Percentiles rank a stretch among this genome's conserved stretches.
These are phyloP conservation scores for Megamerina dolium DNA, from an alignment of 2,888 invertebrate species.

Conservation along the genomic window DNA sequence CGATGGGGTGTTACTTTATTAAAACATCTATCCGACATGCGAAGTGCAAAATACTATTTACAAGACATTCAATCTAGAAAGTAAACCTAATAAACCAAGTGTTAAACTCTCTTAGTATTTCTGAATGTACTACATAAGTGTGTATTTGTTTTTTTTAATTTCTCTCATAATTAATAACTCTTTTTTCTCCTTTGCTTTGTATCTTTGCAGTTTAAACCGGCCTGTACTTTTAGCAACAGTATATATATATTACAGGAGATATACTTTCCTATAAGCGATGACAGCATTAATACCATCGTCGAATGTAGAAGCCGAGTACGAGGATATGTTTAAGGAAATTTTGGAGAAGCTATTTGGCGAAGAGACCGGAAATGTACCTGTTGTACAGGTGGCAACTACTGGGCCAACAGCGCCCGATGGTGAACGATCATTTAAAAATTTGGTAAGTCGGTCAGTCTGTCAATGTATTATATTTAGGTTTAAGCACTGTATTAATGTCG, in stretches of 20 bases:
- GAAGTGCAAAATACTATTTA: too few species aligned
- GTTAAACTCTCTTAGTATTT: too few species aligned
- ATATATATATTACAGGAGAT: slow-evolving; percentile 29
- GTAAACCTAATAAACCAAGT: too few species aligned
- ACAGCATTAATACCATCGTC: slow-evolving; percentile 50
- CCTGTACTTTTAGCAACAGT: slow-evolving; percentile 29
- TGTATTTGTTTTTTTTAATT: too few species aligned
- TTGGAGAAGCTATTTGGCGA: slow-evolving; percentile 86
- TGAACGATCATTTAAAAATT: slow-evolving; percentile 49
- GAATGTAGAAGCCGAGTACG: slow-evolving; percentile 51
- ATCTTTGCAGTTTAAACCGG: slow-evolving; percentile 35
- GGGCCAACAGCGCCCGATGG: slow-evolving; percentile 50
- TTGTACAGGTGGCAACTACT: slow-evolving; percentile 49
- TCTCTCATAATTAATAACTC: too few species aligned
- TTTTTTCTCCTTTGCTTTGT: slow-evolving; percentile 2
- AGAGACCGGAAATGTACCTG: slow-evolving; percentile 56
- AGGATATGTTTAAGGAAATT: slow-evolving; percentile 72
- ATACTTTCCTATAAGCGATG: slow-evolving; percentile 42
- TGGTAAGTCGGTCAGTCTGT: slow-evolving; percentile 46
- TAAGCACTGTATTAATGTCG: too few species aligned
- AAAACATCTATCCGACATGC: too few species aligned
- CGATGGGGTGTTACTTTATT: too few species aligned
- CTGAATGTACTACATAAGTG: too few species aligned
- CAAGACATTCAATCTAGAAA: too few species aligned
- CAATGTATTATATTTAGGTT: too few species aligned